These are phyloP conservation scores for Rhamphomyia laevipes DNA, from an alignment of 2,888 invertebrate genomes.

Conservation along the genomic window DNA sequence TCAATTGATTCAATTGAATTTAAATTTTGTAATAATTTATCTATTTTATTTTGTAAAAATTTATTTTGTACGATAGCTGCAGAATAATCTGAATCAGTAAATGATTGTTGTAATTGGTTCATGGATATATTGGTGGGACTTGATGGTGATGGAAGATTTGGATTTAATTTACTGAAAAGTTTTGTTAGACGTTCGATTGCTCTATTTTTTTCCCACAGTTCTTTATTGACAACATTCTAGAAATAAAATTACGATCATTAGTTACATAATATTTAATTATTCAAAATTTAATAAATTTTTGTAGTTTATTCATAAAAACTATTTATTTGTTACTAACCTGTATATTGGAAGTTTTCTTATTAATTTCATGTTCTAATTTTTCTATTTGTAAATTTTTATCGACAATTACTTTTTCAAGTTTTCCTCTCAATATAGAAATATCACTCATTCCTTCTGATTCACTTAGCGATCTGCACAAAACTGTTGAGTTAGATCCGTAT, in stretches of 20 bases:
- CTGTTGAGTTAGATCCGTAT: conserved; percentile 15
- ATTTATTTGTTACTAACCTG: conserved; percentile 21
- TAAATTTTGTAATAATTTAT: conserved; percentile 27
- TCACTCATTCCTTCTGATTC: conserved; percentile 22
- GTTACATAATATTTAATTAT: too few species aligned
- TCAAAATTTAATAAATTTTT: too few species aligned
- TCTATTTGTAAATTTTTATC: conserved; percentile 45
- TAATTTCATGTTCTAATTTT: conserved; percentile 38
- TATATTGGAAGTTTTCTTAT: conserved; percentile 33
- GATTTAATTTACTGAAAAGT: conserved; percentile 19
- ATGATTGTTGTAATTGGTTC: conserved; percentile 27
- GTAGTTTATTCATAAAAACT: neutral
- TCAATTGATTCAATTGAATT: conserved; percentile 18
- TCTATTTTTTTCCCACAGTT: conserved; percentile 46
- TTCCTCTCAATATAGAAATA: conserved; percentile 20
- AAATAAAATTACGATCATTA: too few species aligned
- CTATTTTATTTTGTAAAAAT: conserved; percentile 30
- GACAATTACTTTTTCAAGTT: conserved; percentile 33
- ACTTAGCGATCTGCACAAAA: conserved; percentile 22
- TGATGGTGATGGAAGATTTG: conserved; percentile 7
- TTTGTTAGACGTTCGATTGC: conserved; percentile 43
- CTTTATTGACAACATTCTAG: conserved; percentile 44
- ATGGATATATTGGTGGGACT: conserved; percentile 15
- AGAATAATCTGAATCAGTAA: conserved; percentile 27
- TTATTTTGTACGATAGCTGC: conserved; percentile 31